Conservation (phyloP, 2,888 invertebrate genomes). For the Yponomeuta plumbellus region DNA sequence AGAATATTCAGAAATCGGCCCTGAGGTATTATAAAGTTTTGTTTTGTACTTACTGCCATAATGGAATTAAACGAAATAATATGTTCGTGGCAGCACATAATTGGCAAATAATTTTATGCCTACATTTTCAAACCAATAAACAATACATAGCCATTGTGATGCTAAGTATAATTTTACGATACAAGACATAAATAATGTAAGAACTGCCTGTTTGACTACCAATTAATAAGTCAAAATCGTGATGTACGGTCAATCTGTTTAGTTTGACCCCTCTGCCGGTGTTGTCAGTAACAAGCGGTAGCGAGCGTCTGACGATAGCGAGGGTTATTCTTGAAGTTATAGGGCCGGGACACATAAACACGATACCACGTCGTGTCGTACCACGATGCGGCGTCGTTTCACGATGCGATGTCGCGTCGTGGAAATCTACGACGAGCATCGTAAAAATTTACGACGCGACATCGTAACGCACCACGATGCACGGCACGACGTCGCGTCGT, state of each 20-base stretch:
- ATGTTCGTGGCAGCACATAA: not conserved
- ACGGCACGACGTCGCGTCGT: too few relatives aligned
- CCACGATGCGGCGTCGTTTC: too few relatives aligned
- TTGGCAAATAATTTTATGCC: not conserved
- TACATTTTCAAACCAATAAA: not conserved
- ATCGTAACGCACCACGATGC: too few relatives aligned
- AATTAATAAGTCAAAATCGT: conserved; percentile 13
- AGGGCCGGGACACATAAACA: too few relatives aligned
- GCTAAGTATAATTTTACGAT: not conserved
- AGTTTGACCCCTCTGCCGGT: not conserved
- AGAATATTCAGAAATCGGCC: too few relatives aligned
- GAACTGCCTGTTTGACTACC: conserved; percentile 10
- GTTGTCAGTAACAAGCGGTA: not conserved
- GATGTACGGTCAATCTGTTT: conserved; percentile 9
- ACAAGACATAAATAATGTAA: not conserved
- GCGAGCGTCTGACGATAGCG: not conserved
- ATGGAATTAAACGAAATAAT: too few relatives aligned
- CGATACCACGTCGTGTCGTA: too few relatives aligned
- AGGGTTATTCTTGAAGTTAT: not conserved
- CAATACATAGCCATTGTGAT: not conserved
- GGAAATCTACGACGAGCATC: too few relatives aligned
- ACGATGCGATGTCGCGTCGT: too few relatives aligned
- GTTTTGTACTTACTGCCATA: too few relatives aligned
- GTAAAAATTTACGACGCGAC: too few relatives aligned
- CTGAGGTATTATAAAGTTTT: too few relatives aligned